Evolutionary conservation across 2,113 vertebrate genomes (phyloP).

Genomic region (Zosterops japonicus): DNA sequence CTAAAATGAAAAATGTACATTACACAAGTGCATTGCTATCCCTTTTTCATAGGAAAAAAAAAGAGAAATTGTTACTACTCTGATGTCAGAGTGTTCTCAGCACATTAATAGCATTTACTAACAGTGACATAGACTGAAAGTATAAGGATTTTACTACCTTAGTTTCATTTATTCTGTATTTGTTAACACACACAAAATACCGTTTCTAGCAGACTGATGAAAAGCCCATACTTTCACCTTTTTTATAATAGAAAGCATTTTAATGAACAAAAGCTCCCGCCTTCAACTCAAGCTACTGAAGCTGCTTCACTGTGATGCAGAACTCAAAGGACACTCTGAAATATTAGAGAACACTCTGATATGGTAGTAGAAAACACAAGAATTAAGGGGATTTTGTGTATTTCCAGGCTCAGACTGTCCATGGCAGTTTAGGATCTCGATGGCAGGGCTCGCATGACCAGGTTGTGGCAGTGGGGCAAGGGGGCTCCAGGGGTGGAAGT

Average conservation of each 20-base stretch:
- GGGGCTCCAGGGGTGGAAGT: background rate
- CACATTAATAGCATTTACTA: background rate
- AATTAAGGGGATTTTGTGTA: background rate
- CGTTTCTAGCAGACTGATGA: background rate
- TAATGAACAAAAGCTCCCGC: background rate
- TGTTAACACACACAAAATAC: background rate
- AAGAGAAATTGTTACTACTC: background rate
- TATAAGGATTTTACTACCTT: background rate
- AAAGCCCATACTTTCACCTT: background rate
- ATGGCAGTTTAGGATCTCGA: background rate
- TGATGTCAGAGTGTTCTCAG: background rate
- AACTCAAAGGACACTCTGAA: background rate
- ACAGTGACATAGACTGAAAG: background rate
- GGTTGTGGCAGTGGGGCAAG: fast-evolving
- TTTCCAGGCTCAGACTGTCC: background rate
- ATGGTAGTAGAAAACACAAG: fast-evolving
- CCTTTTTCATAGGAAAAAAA: background rate
- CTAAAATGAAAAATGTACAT: background rate
- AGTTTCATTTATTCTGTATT: background rate
- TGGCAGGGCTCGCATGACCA: fast-evolving
- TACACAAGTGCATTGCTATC: background rate
- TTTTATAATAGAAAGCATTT: background rate
- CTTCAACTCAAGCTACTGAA: background rate
- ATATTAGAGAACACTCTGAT: background rate
- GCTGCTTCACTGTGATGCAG: background rate